Conservation (phyloP, 2,888 invertebrate genomes). For the Troilus luridus region DNA sequence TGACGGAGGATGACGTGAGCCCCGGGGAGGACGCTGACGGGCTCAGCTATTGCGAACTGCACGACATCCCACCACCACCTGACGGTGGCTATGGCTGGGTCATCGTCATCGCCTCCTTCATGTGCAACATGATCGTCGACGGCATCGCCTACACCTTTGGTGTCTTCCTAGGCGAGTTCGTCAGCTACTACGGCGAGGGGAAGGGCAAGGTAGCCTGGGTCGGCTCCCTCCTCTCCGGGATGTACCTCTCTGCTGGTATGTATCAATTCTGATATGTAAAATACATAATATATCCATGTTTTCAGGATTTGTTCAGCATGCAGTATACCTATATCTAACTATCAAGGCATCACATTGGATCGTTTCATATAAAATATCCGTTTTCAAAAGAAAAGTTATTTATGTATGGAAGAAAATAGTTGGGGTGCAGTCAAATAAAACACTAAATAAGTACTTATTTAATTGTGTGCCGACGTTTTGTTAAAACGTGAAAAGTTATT, state of each 20-base stretch:
- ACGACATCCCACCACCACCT: conserved; percentile 87
- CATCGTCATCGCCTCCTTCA: conserved; percentile 95
- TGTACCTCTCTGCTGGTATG: conserved; percentile 93
- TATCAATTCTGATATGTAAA: conserved; percentile 60
- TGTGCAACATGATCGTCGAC: conserved; percentile 98
- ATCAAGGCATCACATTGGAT: background rate
- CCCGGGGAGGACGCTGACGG: conserved; percentile 74
- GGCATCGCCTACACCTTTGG: conserved; percentile 99
- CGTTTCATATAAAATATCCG: no score
- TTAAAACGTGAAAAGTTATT: no score
- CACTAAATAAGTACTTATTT: no score
- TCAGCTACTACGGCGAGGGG: conserved; percentile 85
- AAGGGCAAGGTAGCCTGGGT: conserved; percentile 94
- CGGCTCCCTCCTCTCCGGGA: conserved; percentile 94
- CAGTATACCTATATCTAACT: background rate
- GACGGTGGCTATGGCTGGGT: conserved; percentile 96
- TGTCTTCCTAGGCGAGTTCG: conserved; percentile 87
- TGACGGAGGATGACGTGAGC: conserved; percentile 85
- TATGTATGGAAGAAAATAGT: no score
- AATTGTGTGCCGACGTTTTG: no score
- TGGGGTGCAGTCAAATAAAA: no score
- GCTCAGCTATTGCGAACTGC: conserved; percentile 78
- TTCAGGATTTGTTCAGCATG: background rate
- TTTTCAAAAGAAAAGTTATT: no score
- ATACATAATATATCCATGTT: no score